phyloP scores from a whole-genome alignment of 2,113 vertebrate genomes.

The Mastomys natalensis region DNA sequence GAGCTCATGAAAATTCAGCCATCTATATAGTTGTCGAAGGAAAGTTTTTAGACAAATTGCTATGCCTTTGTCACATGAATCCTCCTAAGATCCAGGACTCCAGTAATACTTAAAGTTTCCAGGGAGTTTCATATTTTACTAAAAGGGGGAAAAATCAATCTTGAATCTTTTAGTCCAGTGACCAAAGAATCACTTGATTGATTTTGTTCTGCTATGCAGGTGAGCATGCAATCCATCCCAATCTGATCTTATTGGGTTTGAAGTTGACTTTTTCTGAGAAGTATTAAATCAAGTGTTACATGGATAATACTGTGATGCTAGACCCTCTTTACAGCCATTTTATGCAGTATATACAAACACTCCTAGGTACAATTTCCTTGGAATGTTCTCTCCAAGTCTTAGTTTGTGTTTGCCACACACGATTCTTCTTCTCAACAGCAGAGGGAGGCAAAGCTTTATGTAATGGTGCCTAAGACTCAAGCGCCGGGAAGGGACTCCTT shows the following conservation, averaged over 20 bases:
- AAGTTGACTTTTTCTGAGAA: slow-evolving; percentile 75
- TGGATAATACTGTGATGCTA: not conserved
- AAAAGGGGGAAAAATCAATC: slow-evolving; percentile 70
- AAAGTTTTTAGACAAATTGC: slow-evolving; percentile 72
- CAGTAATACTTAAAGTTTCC: slow-evolving; percentile 51
- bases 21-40: slow-evolving; percentile 57
- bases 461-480: not conserved
- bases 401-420: slow-evolving; percentile 52
- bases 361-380: not conserved
- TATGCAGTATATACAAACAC: slow-evolving; percentile 45
- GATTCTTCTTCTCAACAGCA: slow-evolving; percentile 79
- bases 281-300: slow-evolving; percentile 57
- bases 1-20: slow-evolving; percentile 82
- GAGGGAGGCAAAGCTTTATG: slow-evolving; percentile 88
- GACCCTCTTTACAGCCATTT: slow-evolving; percentile 37
- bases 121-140: slow-evolving; percentile 75
- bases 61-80: slow-evolving; percentile 64
- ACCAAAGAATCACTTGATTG: slow-evolving; percentile 64
- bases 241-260: slow-evolving; percentile 57
- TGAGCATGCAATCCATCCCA: slow-evolving; percentile 64
- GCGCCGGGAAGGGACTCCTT: too few relatives aligned
- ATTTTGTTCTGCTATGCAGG: slow-evolving; percentile 64
- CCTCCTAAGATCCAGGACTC: slow-evolving; percentile 71
- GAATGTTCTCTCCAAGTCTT: not conserved
- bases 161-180: slow-evolving; percentile 75